A percentile compares a stretch with the other conserved stretches of the same genome.
Evolutionary conservation across 2,888 invertebrate genomes (phyloP).

Genomic region (Scaptomyza caliginosa): DNA sequence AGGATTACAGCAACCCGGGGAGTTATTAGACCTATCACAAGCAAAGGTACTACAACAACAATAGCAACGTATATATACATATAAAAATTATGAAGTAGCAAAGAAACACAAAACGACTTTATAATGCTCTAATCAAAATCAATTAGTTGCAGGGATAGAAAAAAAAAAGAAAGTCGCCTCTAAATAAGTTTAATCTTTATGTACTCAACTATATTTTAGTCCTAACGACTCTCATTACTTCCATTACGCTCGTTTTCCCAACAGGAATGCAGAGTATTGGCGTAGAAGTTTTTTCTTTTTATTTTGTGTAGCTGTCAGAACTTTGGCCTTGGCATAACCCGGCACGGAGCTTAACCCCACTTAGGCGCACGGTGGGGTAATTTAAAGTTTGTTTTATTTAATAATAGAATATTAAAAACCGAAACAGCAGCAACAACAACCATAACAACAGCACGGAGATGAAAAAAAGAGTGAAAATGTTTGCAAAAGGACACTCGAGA

Average conservation of each 20-base stretch:
- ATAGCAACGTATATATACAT: slow-evolving; percentile 12
- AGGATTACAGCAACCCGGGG: slow-evolving; percentile 70
- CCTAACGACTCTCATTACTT: neutral
- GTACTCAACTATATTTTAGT: too few relatives aligned
- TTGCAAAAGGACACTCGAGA: slow-evolving; percentile 36
- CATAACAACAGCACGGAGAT: slow-evolving; percentile 19
- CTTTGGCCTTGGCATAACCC: slow-evolving; percentile 64
- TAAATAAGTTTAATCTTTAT: too few relatives aligned
- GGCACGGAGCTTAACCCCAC: slow-evolving; percentile 66
- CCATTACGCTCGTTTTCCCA: neutral
- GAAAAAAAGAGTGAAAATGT: slow-evolving; percentile 10
- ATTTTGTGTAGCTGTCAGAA: slow-evolving; percentile 39
- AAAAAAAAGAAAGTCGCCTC: too few relatives aligned
- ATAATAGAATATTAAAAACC: slow-evolving; percentile 63
- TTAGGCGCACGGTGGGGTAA: slow-evolving; percentile 55
- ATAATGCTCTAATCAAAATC: neutral
- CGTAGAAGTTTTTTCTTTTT: neutral
- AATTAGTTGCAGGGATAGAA: too few relatives aligned
- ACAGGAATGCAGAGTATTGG: neutral
- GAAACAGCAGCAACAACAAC: slow-evolving; percentile 22
- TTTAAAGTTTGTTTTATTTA: slow-evolving; percentile 75
- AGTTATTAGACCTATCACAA: slow-evolving; percentile 75
- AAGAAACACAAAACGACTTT: slow-evolving; percentile 5
- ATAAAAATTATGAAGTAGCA: slow-evolving; percentile 17
- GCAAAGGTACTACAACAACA: slow-evolving; percentile 33